Conservation (phyloP, 2,797 vertebrate species). For the Eulemur coronatus region DNA sequence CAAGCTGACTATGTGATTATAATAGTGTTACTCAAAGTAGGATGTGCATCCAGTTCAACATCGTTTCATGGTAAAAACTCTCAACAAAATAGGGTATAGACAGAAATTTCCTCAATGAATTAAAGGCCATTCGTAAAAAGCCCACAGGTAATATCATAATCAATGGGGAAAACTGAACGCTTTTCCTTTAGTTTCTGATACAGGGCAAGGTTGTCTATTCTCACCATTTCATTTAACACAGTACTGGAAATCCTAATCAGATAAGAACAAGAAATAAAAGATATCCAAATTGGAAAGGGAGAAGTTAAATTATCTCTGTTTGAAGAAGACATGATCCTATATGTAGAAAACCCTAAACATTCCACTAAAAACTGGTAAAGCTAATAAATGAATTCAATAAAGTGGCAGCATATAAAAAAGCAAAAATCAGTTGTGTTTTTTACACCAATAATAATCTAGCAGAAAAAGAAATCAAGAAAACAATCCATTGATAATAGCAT, state of each 20-base stretch:
- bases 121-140: neutral
- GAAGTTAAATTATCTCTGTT: too few relatives aligned
- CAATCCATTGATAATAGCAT: neutral
- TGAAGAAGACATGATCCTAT: too few relatives aligned
- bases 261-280: too few relatives aligned
- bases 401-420: too few relatives aligned
- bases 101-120: neutral
- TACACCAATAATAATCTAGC: neutral
- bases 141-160: neutral
- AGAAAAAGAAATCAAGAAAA: neutral
- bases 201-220: neutral
- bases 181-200: neutral
- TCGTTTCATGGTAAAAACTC: neutral
- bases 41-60: neutral
- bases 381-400: too few relatives aligned
- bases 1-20: neutral
- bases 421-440: neutral
- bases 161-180: neutral
- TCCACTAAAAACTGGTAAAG: too few relatives aligned
- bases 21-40: neutral
- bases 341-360: too few relatives aligned
- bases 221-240: too few relatives aligned
- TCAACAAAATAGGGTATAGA: neutral
- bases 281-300: too few relatives aligned
- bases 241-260: too few relatives aligned